A percentile compares a stretch with the other conserved stretches of the same genome.
Conservation (phyloP, 2,888 invertebrate species). For the Nemurella pictetii region DNA sequence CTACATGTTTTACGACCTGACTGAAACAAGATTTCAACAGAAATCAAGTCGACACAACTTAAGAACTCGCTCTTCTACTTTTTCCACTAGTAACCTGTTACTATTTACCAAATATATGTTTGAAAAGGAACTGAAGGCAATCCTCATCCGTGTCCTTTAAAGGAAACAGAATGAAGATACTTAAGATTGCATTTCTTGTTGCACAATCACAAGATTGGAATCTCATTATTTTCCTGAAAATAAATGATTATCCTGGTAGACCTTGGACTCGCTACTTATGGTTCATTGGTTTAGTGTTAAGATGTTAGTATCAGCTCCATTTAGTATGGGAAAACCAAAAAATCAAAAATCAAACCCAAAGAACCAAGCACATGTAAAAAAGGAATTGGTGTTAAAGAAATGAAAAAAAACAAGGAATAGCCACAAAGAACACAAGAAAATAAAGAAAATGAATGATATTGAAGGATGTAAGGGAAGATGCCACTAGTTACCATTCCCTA, state of each 20-base stretch:
- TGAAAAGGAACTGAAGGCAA: conserved; percentile 72
- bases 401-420: conserved; percentile 19
- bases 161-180: conserved; percentile 42
- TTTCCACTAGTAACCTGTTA: conserved; percentile 31
- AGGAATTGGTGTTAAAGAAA: conserved; percentile 23
- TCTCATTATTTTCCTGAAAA: neutral
- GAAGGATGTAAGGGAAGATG: conserved; percentile 31
- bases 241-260: neutral
- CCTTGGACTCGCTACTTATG: neutral
- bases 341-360: conserved; percentile 3
- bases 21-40: conserved; percentile 18
- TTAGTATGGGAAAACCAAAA: conserved; percentile 25
- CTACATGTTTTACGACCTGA: neutral
- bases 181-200: neutral
- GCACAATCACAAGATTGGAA: neutral
- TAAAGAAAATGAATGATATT: neutral
- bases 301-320: conserved; percentile 38
- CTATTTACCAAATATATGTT: conserved; percentile 63
- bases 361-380: conserved; percentile 19
- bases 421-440: conserved; percentile 34
- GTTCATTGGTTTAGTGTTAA: neutral
- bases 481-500: conserved; percentile 34
- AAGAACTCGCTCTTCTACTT: neutral
- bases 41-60: neutral
- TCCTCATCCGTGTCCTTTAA: conserved; percentile 55